Conservation (phyloP, 37 sponge, comb jelly and placozoan species). For the Oscarella lobularis region DNA sequence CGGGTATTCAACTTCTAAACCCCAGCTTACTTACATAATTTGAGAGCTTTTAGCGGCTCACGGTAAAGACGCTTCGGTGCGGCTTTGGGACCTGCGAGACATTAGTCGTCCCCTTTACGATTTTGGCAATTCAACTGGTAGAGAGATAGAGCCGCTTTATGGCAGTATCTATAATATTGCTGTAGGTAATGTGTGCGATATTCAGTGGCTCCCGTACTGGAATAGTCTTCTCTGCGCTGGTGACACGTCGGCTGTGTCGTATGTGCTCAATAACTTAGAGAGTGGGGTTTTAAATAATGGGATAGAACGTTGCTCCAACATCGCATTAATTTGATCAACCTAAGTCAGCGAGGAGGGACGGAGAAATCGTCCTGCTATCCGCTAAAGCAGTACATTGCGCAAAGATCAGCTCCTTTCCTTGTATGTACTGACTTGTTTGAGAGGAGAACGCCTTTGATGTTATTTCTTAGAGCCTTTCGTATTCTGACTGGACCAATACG, state of each 20-base stretch:
- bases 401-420: neutral
- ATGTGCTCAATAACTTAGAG: neutral
- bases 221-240: neutral
- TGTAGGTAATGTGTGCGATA: neutral
- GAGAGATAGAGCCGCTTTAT: too few species aligned
- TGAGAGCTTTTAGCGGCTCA: neutral
- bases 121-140: neutral
- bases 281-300: neutral
- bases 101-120: neutral
- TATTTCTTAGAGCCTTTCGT: neutral
- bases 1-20: too few species aligned
- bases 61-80: neutral
- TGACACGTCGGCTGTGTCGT: neutral
- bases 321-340: too few species aligned
- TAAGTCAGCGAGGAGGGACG: too few species aligned
- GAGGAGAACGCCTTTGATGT: too few species aligned
- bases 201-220: neutral
- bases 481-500: neutral
- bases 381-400: too few species aligned
- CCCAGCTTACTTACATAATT: too few species aligned
- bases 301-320: neutral
- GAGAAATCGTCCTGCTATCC: too few species aligned
- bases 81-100: neutral
- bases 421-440: too few species aligned
- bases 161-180: too few species aligned